A percentile compares a stretch with the other conserved stretches of the same genome.
phyloP scores from a whole-genome alignment of 2,797 vertebrate genomes.

The Bradypodion ventrale region DNA sequence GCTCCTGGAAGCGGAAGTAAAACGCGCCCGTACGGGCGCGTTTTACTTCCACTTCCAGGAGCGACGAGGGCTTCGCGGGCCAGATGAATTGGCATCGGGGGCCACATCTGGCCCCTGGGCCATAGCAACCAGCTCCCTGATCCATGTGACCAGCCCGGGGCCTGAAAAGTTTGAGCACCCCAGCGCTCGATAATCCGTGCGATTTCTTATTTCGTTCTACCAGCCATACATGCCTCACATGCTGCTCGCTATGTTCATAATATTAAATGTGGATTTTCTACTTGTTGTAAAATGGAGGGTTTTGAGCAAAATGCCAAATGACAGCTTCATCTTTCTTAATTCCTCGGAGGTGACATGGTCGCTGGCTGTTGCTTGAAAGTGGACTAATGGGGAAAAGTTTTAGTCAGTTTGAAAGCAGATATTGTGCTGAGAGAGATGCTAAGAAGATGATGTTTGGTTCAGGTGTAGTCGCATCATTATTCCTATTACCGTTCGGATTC shows the following conservation, averaged over 20 bases:
- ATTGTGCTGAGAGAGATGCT: slow-evolving; percentile 18
- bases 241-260: neutral
- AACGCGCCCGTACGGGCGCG: too few species aligned
- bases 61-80: too few species aligned
- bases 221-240: neutral
- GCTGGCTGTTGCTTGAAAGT: neutral
- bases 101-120: too few species aligned
- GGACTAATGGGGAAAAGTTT: too few species aligned
- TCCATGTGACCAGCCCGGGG: too few species aligned
- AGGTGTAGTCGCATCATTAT: neutral
- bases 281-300: neutral
- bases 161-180: too few species aligned
- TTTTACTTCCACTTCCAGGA: too few species aligned
- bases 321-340: neutral
- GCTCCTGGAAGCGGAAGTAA: too few species aligned
- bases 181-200: neutral
- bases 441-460: neutral
- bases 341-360: neutral
- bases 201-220: neutral
- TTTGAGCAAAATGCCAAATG: neutral
- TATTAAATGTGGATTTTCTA: slow-evolving; percentile 7
- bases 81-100: too few species aligned
- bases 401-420: neutral
- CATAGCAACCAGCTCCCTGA: too few species aligned
- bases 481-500: neutral